Base-by-base conservation (phyloP, 2,888 invertebrate genomes). In the Amphipyra tragopoginis region DNA sequence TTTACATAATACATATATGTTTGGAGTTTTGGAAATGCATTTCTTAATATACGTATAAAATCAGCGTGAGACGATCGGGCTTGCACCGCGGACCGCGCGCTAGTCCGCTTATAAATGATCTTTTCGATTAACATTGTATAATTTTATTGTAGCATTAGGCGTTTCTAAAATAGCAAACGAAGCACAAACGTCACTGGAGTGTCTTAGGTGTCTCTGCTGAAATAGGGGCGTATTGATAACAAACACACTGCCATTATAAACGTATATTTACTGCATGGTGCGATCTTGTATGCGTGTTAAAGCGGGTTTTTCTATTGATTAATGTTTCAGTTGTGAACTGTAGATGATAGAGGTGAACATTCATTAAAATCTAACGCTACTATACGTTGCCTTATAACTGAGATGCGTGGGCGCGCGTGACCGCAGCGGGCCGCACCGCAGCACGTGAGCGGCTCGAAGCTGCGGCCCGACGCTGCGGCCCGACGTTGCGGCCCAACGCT, bases 201-300 rank as follows among this genome's bases (percentile, higher is more conserved):
- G 92, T 91, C 90, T 90, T 90, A 90, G 81, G 75, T 75, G 84
- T 82, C 86, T 86, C 85, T 82, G 79, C 56, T 62, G 79, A 56
- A 65, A 74, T 74, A 83, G 85, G 81, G 84, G 85, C 86, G 85
- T 83, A 87, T 85, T 85, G 83, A 86, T 88, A 90, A 90, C 84
- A 74, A 85, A 89, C 90, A 89, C 94, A 94, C 94, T 94, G 94
- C 94, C 94, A 94, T 90, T 93, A 86, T 82, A 84, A 85, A 90
- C 83, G 86, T 90, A 86, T 78, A 83, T 82, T 67, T 59, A 63
- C 48, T 86, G 85, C 85, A 85, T 83, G 89, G 83, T 90, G 90
- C 88, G 88, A 80, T 84, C 80, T 77, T 84, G 88, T 86, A 82
- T 89, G 90, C 80, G 80, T 86, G 89, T 77, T 82, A 79, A 79